phyloP scores from a whole-genome alignment of 1,140 invertebrate genomes.

The Trialeurodes vaporariorum region DNA sequence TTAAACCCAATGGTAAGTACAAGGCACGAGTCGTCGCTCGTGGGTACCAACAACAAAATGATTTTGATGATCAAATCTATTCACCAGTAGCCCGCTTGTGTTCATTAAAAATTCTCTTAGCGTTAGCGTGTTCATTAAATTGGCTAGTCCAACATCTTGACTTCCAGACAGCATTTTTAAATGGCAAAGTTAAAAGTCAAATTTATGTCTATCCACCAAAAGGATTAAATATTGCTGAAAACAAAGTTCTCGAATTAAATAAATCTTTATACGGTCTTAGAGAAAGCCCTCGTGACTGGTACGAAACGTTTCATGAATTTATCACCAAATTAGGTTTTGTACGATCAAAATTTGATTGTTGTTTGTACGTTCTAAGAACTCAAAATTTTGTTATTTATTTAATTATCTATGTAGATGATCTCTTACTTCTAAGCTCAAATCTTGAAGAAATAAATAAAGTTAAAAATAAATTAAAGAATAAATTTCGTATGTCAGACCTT shows the following conservation, averaged over 20 bases:
- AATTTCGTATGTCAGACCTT: constrained; percentile 9
- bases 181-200: constrained; percentile 3
- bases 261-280: constrained; percentile 7
- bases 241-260: constrained; percentile 5
- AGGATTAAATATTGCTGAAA: neutral
- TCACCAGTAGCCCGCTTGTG: constrained; percentile 1
- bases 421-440: neutral
- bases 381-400: neutral
- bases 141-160: constrained; percentile 1
- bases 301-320: constrained; percentile 2
- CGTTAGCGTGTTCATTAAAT: neutral
- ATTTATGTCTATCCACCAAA: constrained; percentile 6
- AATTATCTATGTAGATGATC: constrained; percentile 7
- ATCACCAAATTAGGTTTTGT: neutral
- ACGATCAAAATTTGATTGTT: constrained; percentile 7
- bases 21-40: constrained; percentile 10
- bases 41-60: constrained; percentile 10
- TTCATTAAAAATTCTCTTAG: constrained; percentile 7
- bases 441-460: neutral
- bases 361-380: neutral
- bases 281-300: constrained; percentile 6
- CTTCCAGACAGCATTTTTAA: constrained; percentile 2
- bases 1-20: constrained; percentile 1
- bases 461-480: constrained; percentile 2
- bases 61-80: constrained; percentile 7